Base-by-base conservation (phyloP, 2,797 vertebrate species). In the Geotrypetes seraphini region DNA sequence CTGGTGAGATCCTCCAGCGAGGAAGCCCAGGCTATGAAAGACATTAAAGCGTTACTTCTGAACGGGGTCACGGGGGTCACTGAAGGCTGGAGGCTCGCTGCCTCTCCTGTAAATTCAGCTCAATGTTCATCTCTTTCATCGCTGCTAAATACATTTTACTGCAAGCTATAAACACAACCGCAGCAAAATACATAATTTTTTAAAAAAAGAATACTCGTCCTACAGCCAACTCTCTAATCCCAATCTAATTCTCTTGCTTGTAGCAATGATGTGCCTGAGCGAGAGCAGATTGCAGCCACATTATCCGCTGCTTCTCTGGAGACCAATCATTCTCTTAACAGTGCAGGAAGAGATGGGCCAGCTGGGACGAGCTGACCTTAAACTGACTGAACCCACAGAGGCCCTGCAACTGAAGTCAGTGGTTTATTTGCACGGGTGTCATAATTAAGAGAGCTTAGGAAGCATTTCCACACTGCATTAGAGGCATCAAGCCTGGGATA, bases 221-320 rank as follows among this genome's bases (percentile, higher is more conserved):
- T 5, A 36, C 8, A 39, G 44, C 25, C 20, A 36, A 42, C 18
- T 15, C 3, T 6, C 12, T 41, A 62, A 60, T 39, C 31, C 34
- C 10, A 25, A 33, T n/a, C 28, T 46, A 43, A 37, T 48, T 48
- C 29, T 41, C 31, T 43, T 35, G 39, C 44, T 42, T 47, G 47
- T 57, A 52, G 43, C 34, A 47, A 16, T 39, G 43, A 54, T 42
- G 50, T 3, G 30, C 31, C 44, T 52, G 58, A 60, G 40, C 27
- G 31, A 47, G 40, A 71, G 50, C 59, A 68, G 53, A 53, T 3
- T 64, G 63, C 33, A 35, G 41, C 32, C 20, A 19, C 25, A 34
- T 56, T 25, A 25, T 39, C 27, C 40, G 10, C 15, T 37, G 34
- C 36, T 61, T 39, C 42, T 47, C 32, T n/a, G 33, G 33, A 27